Base-by-base conservation (phyloP, 2,113 vertebrate genomes). In the Cricetomys ansorgei region DNA sequence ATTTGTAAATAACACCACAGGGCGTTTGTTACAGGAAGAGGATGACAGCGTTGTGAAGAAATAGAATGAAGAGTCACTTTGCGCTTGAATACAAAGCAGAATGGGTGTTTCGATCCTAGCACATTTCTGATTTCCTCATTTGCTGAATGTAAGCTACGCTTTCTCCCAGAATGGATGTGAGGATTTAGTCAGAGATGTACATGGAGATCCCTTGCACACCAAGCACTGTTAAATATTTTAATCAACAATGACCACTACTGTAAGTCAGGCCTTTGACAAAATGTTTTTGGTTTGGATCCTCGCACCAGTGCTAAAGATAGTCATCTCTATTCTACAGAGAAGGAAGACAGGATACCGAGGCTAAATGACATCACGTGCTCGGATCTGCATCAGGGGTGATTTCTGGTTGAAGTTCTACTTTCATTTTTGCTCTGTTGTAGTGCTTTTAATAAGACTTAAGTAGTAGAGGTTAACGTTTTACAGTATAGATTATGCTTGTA, bases 1-100 rank as follows among this genome's bases (percentile, higher is more conserved):
- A 79, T 92, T 92, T 94, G 65, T 94, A 67, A 94, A 62, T 75
- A 93, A 64, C 55, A 59, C 19, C 34, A 25, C 5, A 75, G 12
- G 6, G 25, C 57, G 4, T 79, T 45, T 65, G 67, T 45, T 64
- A 34, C 17, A 37, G 70, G 48, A 69, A 75, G 90, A 75, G 7
- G n/a, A 81, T 86, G 25, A 23, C 16, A 16, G 11, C 21, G 5
- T 53, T 45, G 15, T 69, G 19, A 84, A 40, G 64, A 84, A 89
- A 73, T 3, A 5, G 53, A 73, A 80, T 27, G n/a, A 23, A 11
- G 77, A 50, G 40, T 87, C 57, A 80, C 1, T 92, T 65, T 77
- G 37, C 43, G 2, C 88, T 69, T 11, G 19, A 17, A 12, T 75
- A 37, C 5, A 23, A 6, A 59, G n/a, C 45, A 62, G 10, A 40